Base-by-base conservation (phyloP, 2,888 invertebrate species). In the Scelioninae gen. 2 region DNA sequence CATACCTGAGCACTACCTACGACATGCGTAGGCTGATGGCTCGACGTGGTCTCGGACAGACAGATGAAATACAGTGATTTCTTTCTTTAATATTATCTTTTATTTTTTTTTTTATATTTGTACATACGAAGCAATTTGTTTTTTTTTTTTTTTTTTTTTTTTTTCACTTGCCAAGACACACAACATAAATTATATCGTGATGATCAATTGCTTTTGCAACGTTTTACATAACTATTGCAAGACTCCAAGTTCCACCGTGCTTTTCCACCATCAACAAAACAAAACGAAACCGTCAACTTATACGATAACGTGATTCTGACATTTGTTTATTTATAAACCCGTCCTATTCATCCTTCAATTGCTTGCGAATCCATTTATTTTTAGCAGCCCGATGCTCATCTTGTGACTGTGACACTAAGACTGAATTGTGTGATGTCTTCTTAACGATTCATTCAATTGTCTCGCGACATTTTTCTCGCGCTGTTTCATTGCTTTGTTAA, bases 291-390 rank as follows among this genome's bases (percentile, higher is more conserved):
- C 33, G 50, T 37, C 18, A 48, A 65, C 57, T 65, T 33, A 72
- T 43, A 28, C 28, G 48, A 48, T 41, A 53, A 45, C 31, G 52
- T 22, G 48, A 71, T 61, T 73, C 73, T 72, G 63, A 63, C 67
- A 77, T 76, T 80, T 80, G 76, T 74, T 82, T 83, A 83, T 83
- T 83, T 82, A 81, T 83, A 84, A 80, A 79, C 77, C 77, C 80
- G 81, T 80, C 79, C 81, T 79, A 82, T 82, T 82, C 81, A 84
- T 83, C 84, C 85, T 85, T 85, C 83, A 82, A 76, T 76, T 78
- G 82, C 76, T 68, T 31, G 72, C 74, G 35, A 50, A 57, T 57
- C 7, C 18, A 76, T 78, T 78, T 85, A 85, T 85, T 82, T 83
- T 81, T 84, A 84, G 84, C 78, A 71, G 73, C 72, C 73, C 78